These are phyloP conservation scores for Panthera tigris DNA, from an alignment of 2,113 vertebrate species.

Conservation along the genomic window DNA sequence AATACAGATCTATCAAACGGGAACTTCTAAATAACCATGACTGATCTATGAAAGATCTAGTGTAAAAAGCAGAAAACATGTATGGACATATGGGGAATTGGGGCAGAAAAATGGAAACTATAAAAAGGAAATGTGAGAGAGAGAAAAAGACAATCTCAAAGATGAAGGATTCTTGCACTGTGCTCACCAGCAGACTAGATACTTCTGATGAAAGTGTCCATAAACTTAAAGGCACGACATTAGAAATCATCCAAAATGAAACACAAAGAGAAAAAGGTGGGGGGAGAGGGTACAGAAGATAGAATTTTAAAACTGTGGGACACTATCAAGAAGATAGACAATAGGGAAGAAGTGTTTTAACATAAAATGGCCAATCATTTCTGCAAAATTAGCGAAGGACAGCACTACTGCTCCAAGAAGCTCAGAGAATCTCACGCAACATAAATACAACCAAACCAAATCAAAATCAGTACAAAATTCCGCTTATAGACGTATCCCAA, in stretches of 20 bases:
- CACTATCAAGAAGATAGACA: neutral
- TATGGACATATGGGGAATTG: neutral
- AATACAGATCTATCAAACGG: neutral
- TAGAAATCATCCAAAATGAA: slow-evolving; percentile 17
- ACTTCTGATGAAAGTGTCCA: neutral
- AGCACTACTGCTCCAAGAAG: neutral
- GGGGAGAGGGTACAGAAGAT: neutral
- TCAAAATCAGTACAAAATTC: neutral
- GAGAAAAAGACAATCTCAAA: neutral
- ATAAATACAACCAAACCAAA: neutral
- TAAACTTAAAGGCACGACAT: neutral
- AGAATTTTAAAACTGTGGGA: neutral
- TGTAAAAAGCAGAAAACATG: neutral
- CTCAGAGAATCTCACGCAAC: neutral
- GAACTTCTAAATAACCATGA: neutral
- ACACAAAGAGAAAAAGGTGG: neutral
- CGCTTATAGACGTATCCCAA: neutral
- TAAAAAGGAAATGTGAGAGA: slow-evolving; percentile 20
- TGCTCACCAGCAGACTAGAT: neutral
- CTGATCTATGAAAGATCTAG: slow-evolving; percentile 35
- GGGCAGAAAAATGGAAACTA: neutral
- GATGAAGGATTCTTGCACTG: neutral
- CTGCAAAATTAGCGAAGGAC: neutral
- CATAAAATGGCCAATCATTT: neutral
- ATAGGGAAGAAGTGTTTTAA: neutral